phyloP scores from a whole-genome alignment of 1,140 invertebrate genomes.

The Dendroctonus valens region DNA sequence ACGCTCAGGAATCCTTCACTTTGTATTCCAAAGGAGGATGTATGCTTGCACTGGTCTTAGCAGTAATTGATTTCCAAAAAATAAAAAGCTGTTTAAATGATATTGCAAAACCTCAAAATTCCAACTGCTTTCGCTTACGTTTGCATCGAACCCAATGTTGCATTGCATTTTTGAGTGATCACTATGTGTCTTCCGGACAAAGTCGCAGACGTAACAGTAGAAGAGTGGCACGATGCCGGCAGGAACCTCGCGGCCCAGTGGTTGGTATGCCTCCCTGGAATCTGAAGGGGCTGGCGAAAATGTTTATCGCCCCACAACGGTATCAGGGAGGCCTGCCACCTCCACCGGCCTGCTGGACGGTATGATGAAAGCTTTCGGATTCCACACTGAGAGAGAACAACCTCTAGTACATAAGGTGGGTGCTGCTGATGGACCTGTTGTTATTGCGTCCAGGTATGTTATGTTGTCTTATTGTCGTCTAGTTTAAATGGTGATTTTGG shows the following conservation, averaged over 20 bases:
- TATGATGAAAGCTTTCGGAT: slow-evolving; percentile 64
- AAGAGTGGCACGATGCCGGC: slow-evolving; percentile 8
- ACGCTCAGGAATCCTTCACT: too few relatives aligned
- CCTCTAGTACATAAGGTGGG: slow-evolving; percentile 52
- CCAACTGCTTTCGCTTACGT: background rate
- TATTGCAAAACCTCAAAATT: background rate
- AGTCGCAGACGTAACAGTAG: slow-evolving; percentile 9
- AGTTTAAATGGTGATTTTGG: too few relatives aligned
- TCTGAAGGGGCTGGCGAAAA: slow-evolving; percentile 61
- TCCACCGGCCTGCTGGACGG: slow-evolving; percentile 58
- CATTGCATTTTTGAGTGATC: slow-evolving; percentile 27
- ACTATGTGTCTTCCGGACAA: slow-evolving; percentile 27
- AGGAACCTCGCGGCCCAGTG: slow-evolving; percentile 51
- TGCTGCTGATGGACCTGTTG: slow-evolving; percentile 45
- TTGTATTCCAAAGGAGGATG: too few relatives aligned
- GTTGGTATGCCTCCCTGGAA: slow-evolving; percentile 63
- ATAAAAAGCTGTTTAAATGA: too few relatives aligned
- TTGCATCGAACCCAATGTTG: background rate
- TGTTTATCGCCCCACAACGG: slow-evolving; percentile 64
- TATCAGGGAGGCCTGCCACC: slow-evolving; percentile 57
- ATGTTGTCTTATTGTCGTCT: too few relatives aligned
- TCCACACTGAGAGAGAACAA: slow-evolving; percentile 55
- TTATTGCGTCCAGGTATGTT: slow-evolving; percentile 57
- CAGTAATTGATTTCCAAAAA: too few relatives aligned
- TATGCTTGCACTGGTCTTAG: too few relatives aligned